Percentiles rank a stretch among this genome's conserved stretches.
Evolutionary conservation across 2,113 vertebrate genomes (phyloP).

Genomic region (Tauraco erythrolophus): DNA sequence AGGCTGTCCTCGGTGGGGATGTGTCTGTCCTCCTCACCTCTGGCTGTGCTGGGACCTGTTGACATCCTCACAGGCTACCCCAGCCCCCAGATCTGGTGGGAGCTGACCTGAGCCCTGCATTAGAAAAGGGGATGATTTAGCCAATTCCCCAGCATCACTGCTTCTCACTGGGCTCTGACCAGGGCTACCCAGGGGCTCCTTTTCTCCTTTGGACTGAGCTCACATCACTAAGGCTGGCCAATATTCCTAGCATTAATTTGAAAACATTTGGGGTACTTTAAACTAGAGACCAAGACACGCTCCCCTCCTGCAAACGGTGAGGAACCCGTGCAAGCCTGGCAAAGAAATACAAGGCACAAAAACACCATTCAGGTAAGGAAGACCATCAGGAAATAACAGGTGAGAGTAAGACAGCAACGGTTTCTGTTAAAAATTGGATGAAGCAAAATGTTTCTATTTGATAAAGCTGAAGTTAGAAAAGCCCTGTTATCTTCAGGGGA

Average conservation of each 20-base stretch:
- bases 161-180: background rate
- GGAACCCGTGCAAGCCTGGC: background rate
- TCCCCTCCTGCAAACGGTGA: background rate
- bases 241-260: background rate
- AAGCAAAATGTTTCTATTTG: background rate
- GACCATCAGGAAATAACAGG: background rate
- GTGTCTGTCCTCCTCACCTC: fast-evolving
- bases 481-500: background rate
- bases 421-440: background rate
- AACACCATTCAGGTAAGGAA: background rate
- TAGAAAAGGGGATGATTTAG: background rate
- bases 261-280: background rate
- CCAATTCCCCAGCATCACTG: background rate
- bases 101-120: fast-evolving
- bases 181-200: background rate
- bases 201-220: background rate
- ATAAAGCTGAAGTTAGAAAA: background rate
- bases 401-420: background rate
- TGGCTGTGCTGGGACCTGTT: fast-evolving
- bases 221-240: fast-evolving
- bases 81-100: background rate
- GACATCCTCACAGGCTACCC: background rate
- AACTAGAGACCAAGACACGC: fast-evolving
- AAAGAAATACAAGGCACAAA: background rate
- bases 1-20: background rate